Conservation (phyloP, 2,888 invertebrate genomes). For the Drosophila suboccidentalis region DNA sequence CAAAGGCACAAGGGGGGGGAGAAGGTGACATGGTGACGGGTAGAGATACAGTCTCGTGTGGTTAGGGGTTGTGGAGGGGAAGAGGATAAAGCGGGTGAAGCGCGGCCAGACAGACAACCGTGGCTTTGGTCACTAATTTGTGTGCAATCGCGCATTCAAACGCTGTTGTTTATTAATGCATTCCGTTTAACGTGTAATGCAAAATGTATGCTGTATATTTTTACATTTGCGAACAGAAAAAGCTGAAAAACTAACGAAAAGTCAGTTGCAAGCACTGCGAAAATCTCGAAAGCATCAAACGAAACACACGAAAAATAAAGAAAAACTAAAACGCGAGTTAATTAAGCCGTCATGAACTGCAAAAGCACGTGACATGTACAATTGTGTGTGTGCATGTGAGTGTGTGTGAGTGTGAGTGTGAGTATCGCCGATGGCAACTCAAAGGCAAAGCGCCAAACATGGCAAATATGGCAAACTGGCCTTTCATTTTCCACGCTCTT, state of each 20-base stretch:
- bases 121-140: constrained; percentile 68
- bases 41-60: constrained; percentile 31
- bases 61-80: constrained; percentile 7
- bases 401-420: constrained; percentile 8
- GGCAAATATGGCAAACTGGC: constrained; percentile 48
- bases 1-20: constrained; percentile 29
- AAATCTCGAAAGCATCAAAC: constrained; percentile 26
- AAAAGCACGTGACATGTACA: constrained; percentile 62
- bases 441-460: constrained; percentile 57
- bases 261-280: constrained; percentile 13
- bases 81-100: constrained; percentile 24
- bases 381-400: neutral
- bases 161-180: constrained; percentile 72
- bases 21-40: neutral
- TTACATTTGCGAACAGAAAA: neutral
- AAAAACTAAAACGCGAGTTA: constrained; percentile 56
- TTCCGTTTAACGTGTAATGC: constrained; percentile 62
- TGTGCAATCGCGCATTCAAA: constrained; percentile 73
- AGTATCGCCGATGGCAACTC: constrained; percentile 48
- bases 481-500: constrained; percentile 40
- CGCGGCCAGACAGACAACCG: constrained; percentile 58
- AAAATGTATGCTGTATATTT: constrained; percentile 48
- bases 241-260: constrained; percentile 30
- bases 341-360: constrained; percentile 70
- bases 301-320: constrained; percentile 15